Percentiles rank a stretch among this genome's conserved stretches.
These are phyloP conservation scores for Balaeniceps rex DNA, from an alignment of 2,113 vertebrate genomes.

Conservation along the genomic window DNA sequence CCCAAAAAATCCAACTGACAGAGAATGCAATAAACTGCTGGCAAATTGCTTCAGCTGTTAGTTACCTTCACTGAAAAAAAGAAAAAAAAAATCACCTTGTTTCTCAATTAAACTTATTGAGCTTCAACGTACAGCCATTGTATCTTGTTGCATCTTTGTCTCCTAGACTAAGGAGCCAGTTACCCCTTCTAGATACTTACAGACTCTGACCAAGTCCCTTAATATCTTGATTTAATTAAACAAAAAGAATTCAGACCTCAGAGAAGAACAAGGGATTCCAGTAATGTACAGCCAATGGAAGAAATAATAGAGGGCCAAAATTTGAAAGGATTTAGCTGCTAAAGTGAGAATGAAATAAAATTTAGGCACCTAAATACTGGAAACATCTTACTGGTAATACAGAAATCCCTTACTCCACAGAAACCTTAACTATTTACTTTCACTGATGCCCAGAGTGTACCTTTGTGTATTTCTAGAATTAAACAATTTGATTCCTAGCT, in stretches of 20 bases:
- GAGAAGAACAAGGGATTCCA: neutral
- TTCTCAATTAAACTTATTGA: neutral
- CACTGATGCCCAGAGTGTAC: neutral
- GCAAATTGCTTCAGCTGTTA: neutral
- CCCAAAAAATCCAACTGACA: neutral
- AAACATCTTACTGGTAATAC: neutral
- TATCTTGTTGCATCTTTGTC: neutral
- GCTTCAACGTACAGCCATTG: neutral
- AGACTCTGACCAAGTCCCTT: neutral
- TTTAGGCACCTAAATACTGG: neutral
- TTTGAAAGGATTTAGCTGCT: neutral
- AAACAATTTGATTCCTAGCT: neutral
- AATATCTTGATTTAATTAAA: neutral
- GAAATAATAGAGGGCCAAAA: neutral
- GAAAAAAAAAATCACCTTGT: neutral
- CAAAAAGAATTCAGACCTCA: neutral
- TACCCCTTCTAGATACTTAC: neutral
- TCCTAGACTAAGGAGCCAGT: neutral
- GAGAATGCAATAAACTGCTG: neutral
- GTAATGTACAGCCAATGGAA: neutral
- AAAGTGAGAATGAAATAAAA: neutral
- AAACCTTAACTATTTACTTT: neutral
- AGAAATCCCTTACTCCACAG: neutral
- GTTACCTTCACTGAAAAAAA: neutral
- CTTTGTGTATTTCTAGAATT: neutral